Base-by-base conservation (phyloP, 2,888 invertebrate genomes). In the Xestobium rufovillosum region DNA sequence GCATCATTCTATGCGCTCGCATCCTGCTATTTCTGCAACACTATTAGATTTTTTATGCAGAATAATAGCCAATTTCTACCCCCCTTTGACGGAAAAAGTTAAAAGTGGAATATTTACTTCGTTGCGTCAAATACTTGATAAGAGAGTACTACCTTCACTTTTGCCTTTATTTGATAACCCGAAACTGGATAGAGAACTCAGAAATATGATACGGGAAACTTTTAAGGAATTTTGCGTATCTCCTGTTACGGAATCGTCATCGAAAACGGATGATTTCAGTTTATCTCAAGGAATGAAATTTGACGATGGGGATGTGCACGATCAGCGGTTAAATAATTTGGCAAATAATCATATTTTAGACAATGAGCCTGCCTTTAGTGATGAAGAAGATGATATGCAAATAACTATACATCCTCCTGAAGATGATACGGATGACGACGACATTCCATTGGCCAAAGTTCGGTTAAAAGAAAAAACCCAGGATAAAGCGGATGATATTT, bases 1-100 rank as follows among this genome's bases (percentile, higher is more conserved):
- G 90, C 85, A 86, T 64, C 86, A 91, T 69, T 91, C 90, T 29
- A 84, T 92, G 80, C 73, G 87, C 57, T 86, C 88, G 40, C 91
- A 92, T 68, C 88, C 90, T 30, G 84, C 83, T 11, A 88, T 91
- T 46, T 90, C 91, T 43, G 89, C 88, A 39, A 89, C 89, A 11
- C 71, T 92, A 44, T 66, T 92, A 51, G 91, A 92, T 66, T 97
- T 92, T 68, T 72, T 92, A 45, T 91, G 90, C 68, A 71, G 90
- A 76, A 87, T 91, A 61, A 87, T 90, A 68, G 78, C 83, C 51
- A 83, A 89, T 63, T 92, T 88, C 63, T 83, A 84, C 68, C 87
- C 88, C 32, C 73, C 79, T 15, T 72, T 83, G 56, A 73, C 79
- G 29, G 84, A 84, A 14, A 83, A 83, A 70, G 86, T 92, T 3